phyloP scores from a whole-genome alignment of 2,797 vertebrate species.

The Gambelia wislizenii region DNA sequence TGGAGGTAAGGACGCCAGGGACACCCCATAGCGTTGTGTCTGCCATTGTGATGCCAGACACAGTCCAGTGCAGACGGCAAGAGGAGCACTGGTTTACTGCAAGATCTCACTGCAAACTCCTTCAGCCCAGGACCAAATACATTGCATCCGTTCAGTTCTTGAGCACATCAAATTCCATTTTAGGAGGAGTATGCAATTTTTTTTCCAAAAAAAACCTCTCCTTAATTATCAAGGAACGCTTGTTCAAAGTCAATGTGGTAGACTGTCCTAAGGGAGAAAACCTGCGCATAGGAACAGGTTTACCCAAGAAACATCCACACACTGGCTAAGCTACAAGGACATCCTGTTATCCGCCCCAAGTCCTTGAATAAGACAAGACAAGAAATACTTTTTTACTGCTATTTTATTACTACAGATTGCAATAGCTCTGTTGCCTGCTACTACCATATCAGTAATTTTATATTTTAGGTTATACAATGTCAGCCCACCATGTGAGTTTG shows the following conservation, averaged over 20 bases:
- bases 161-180: not conserved
- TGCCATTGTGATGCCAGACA: fast-evolving
- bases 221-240: not conserved
- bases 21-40: not conserved
- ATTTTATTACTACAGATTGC: no score
- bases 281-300: no score
- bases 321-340: no score
- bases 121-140: no score
- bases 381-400: not conserved
- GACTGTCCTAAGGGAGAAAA: no score
- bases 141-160: fast-evolving
- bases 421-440: not conserved
- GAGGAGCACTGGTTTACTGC: not conserved
- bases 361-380: not conserved
- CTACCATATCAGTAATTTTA: not conserved
- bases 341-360: not conserved
- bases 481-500: not conserved
- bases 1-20: not conserved
- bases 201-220: no score
- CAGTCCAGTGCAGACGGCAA: not conserved
- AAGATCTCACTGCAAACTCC: not conserved
- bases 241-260: not conserved
- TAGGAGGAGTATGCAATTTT: no score
- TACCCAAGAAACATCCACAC: no score
- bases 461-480: not conserved